These are phyloP conservation scores for Polypterus senegalus DNA, from an alignment of 2,113 vertebrate species.

Conservation along the genomic window DNA sequence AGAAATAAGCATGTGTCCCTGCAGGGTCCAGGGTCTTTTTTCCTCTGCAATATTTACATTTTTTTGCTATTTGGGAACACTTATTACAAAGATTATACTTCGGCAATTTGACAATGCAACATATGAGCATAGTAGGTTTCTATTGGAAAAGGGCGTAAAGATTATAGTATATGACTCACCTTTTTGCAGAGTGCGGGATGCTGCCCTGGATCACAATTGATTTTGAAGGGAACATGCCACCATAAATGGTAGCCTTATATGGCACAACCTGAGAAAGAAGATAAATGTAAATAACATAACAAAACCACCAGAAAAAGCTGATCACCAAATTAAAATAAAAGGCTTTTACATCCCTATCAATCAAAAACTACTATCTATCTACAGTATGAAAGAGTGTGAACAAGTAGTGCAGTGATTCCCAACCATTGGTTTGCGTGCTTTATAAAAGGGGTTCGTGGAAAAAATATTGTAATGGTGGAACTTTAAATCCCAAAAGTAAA, in stretches of 20 bases:
- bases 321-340: background rate
- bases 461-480: too few relatives aligned
- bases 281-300: too few relatives aligned
- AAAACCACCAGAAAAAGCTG: background rate
- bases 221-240: constrained; percentile 45
- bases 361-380: too few relatives aligned
- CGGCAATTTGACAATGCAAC: background rate
- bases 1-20: too few relatives aligned
- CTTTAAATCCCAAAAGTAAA: too few relatives aligned
- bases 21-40: background rate
- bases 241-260: constrained; percentile 37
- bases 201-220: constrained; percentile 48
- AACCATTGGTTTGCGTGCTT: too few relatives aligned
- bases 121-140: background rate
- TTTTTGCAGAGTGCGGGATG: constrained; percentile 29
- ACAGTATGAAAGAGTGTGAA: too few relatives aligned
- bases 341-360: background rate
- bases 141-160: background rate
- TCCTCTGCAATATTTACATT: background rate
- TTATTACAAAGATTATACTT: background rate
- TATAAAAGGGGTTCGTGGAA: too few relatives aligned
- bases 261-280: constrained; percentile 40
- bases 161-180: constrained; percentile 30
- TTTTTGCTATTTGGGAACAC: background rate
- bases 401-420: too few relatives aligned